These are phyloP conservation scores for Pygoscelis antarcticus DNA, from an alignment of 2,113 vertebrate genomes.

Conservation along the genomic window DNA sequence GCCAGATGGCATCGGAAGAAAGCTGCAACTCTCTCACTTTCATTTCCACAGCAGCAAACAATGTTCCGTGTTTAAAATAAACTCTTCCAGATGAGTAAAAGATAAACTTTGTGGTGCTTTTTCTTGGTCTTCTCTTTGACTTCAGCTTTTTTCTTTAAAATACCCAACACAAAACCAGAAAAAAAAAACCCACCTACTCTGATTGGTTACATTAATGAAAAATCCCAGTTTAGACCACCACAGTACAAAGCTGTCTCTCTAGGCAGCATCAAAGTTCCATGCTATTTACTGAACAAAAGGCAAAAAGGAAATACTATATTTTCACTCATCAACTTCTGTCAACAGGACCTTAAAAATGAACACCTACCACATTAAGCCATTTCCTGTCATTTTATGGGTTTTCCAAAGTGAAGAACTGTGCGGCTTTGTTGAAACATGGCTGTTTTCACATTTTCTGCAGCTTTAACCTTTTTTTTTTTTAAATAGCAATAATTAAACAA, in stretches of 20 bases:
- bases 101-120: slow-evolving; percentile 76
- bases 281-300: slow-evolving; percentile 59
- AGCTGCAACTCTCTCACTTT: slow-evolving; percentile 78
- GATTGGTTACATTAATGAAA: slow-evolving; percentile 68
- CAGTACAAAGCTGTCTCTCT: slow-evolving; percentile 59
- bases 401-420: slow-evolving; percentile 54
- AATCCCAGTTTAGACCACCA: slow-evolving; percentile 67
- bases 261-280: slow-evolving; percentile 60
- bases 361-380: slow-evolving; percentile 70
- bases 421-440: not conserved
- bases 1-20: slow-evolving; percentile 80
- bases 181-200: not conserved
- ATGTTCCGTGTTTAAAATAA: slow-evolving; percentile 83
- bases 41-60: slow-evolving; percentile 81
- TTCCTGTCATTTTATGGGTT: slow-evolving; percentile 75
- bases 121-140: slow-evolving; percentile 69
- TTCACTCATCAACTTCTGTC: slow-evolving; percentile 71
- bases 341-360: slow-evolving; percentile 68
- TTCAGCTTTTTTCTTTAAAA: slow-evolving; percentile 18
- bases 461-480: not conserved
- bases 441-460: slow-evolving; percentile 20
- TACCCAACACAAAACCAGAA: not conserved
- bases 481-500: not conserved
- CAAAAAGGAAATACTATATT: slow-evolving; percentile 60
- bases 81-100: slow-evolving; percentile 87